A percentile compares a stretch with the other conserved stretches of the same genome.
Conservation (phyloP, 2,797 vertebrate species). For the Pipistrellus pygmaeus region DNA sequence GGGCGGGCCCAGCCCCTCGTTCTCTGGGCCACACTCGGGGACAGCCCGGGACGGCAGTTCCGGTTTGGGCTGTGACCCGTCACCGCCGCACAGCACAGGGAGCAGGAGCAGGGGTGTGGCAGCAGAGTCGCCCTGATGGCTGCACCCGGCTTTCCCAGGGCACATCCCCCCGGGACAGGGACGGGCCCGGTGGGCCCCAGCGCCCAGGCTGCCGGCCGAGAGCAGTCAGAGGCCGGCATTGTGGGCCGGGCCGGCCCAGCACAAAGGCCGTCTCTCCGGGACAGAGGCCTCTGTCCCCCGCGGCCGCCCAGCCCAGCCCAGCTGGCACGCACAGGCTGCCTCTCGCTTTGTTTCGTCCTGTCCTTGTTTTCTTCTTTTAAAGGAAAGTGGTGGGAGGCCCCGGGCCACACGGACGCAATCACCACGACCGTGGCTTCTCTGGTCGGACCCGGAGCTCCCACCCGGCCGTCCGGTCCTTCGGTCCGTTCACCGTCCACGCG, state of each 20-base stretch:
- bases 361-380: constrained; percentile 36
- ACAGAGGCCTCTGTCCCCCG: constrained; percentile 74
- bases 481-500: too few relatives aligned
- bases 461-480: rapidly evolving
- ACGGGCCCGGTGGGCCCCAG: not conserved
- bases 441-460: not conserved
- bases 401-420: not conserved
- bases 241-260: not conserved
- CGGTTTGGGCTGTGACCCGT: not conserved
- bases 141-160: not conserved
- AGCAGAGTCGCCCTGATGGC: not conserved
- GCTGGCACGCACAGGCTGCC: constrained; percentile 64
- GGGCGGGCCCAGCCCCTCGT: rapidly evolving
- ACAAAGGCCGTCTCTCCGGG: constrained; percentile 75
- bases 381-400: not conserved
- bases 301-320: constrained; percentile 53
- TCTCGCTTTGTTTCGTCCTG: constrained; percentile 10
- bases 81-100: not conserved
- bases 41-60: rapidly evolving
- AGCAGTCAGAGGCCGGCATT: constrained; percentile 69
- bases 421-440: not conserved
- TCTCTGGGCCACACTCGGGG: rapidly evolving
- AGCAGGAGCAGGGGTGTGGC: not conserved
- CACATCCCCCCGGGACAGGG: rapidly evolving
- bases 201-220: not conserved